Evolutionary conservation across 1,140 invertebrate genomes (phyloP).

Genomic region (Brachionus koreanus): DNA sequence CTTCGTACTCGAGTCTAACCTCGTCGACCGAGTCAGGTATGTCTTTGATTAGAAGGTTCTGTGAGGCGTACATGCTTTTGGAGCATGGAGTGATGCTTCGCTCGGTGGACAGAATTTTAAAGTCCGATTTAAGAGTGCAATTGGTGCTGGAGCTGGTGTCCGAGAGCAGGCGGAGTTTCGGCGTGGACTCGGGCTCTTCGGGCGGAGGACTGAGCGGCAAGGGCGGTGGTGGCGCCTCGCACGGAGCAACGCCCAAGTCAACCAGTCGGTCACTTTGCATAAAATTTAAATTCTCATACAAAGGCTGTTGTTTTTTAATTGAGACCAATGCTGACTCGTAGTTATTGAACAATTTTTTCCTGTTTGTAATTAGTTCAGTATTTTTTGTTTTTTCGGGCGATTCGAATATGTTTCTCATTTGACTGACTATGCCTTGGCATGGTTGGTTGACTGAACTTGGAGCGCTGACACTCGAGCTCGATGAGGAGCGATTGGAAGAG

Average conservation of each 20-base stretch:
- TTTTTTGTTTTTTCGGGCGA: background rate
- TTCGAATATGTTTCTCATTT: constrained; percentile 36
- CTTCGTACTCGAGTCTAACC: constrained; percentile 2
- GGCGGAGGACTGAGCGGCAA: background rate
- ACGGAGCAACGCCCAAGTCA: background rate
- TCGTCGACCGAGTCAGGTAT: constrained; percentile 34
- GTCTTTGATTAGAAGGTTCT: constrained; percentile 1
- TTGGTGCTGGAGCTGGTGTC: background rate
- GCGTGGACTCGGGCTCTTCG: background rate
- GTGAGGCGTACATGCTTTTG: background rate
- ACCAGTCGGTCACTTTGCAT: background rate
- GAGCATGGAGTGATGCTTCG: background rate
- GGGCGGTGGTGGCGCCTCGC: background rate
- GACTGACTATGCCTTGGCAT: background rate
- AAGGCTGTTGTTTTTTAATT: background rate
- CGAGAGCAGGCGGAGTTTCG: background rate
- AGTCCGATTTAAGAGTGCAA: background rate
- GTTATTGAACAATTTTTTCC: background rate
- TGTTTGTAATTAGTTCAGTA: background rate
- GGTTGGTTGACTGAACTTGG: background rate
- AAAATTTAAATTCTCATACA: constrained; percentile 24
- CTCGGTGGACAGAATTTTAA: background rate
- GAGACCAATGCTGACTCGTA: background rate
- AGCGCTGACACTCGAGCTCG: background rate
- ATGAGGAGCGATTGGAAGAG: background rate